phyloP scores from a whole-genome alignment of 1,140 invertebrate species.

The Melanaphis sacchari region DNA sequence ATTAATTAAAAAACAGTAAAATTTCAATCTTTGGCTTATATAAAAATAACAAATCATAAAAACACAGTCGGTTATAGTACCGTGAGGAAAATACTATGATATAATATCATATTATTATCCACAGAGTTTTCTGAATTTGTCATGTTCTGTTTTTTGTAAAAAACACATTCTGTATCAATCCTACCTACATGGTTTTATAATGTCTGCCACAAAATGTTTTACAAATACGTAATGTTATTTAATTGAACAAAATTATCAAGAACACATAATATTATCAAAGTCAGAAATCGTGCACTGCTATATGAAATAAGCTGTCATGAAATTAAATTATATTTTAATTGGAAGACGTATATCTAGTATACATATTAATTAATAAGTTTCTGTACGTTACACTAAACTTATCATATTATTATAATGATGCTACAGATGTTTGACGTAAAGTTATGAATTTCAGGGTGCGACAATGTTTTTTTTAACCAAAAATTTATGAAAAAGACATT shows the following conservation, averaged over 20 bases:
- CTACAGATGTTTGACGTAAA: not conserved
- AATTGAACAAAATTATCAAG: not conserved
- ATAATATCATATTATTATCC: not conserved
- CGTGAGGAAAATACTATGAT: not conserved
- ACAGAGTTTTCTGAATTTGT: not conserved
- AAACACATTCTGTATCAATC: too few species aligned
- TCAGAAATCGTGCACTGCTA: not conserved
- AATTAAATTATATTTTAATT: not conserved
- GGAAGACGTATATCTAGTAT: not conserved
- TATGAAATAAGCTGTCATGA: not conserved
- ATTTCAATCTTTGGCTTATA: not conserved
- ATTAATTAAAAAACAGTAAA: not conserved
- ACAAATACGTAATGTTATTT: not conserved
- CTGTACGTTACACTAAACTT: not conserved
- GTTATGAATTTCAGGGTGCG: not conserved
- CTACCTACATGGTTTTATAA: not conserved
- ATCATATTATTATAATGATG: not conserved
- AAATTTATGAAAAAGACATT: not conserved
- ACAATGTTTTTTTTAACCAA: too few species aligned
- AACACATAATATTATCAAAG: not conserved
- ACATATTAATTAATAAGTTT: not conserved
- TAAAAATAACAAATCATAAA: not conserved
- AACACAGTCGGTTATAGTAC: not conserved
- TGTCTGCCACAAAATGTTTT: not conserved
- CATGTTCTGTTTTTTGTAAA: not conserved